Conservation (phyloP, 1,140 invertebrate species). For the Cydia splendana region DNA sequence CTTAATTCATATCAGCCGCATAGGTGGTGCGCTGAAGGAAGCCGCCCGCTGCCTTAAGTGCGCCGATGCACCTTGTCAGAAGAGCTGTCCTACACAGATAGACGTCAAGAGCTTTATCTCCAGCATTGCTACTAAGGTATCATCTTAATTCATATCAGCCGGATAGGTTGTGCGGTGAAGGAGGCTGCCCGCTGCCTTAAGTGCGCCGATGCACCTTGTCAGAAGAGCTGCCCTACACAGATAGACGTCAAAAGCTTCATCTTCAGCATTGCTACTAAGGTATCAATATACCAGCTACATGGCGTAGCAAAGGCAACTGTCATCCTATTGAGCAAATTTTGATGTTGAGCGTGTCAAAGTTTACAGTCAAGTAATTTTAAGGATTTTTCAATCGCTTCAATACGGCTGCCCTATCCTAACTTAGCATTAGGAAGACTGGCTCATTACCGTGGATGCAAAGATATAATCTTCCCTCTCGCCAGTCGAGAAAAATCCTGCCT, state of each 20-base stretch:
- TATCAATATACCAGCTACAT: conserved; percentile 50
- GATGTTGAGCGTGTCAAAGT: too few relatives aligned
- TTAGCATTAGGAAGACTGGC: too few relatives aligned
- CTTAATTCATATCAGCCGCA: too few relatives aligned
- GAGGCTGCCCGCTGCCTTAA: conserved; percentile 97
- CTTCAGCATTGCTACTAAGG: conserved; percentile 96
- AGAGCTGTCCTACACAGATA: conserved; percentile 98
- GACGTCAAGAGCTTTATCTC: conserved; percentile 98
- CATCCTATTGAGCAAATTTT: not conserved
- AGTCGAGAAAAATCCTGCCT: too few relatives aligned
- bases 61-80: conserved; percentile 98
- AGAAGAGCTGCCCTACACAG: conserved; percentile 99
- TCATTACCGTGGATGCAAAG: too few relatives aligned
- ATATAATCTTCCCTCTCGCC: too few relatives aligned
- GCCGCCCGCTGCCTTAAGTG: conserved; percentile 97
- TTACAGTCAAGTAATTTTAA: too few relatives aligned
- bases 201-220: conserved; percentile 98
- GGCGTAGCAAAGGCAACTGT: too few relatives aligned
- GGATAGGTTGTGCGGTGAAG: conserved; percentile 91
- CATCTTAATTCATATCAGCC: too few relatives aligned
- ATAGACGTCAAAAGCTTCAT: conserved; percentile 98
- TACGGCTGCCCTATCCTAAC: too few relatives aligned
- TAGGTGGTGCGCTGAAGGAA: conserved; percentile 95
- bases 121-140: conserved; percentile 97
- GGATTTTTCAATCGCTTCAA: too few relatives aligned